phyloP scores from a whole-genome alignment of 2,113 vertebrate genomes.

The western clawed frog (Xenopus tropicalis) region UCB_Xtro_10.0 CM004443.2:72907501-72908000 shows the following conservation, averaged over 20 bases:
- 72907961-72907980: too few relatives aligned
- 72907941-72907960: too few relatives aligned
- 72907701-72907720: conserved; percentile 42
- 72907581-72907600: background rate
- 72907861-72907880: conserved; percentile 4
- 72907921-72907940: too few relatives aligned
- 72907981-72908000: too few relatives aligned
- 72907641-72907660: conserved; percentile 30
- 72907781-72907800: conserved; percentile 16
- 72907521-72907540: background rate
- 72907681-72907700: conserved; percentile 41
- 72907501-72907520: background rate
- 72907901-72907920: too few relatives aligned
- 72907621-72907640: conserved; percentile 44
- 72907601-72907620: conserved; percentile 25
- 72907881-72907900: background rate
- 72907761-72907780: conserved; percentile 36
- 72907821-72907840: conserved; percentile 7
- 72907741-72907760: conserved; percentile 31
- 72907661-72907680: conserved; percentile 46
- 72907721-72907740: conserved; percentile 44
- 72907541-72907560: background rate
- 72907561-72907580: background rate
- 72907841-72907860: background rate
- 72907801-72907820: conserved; percentile 12